These are phyloP conservation scores for Taenaris catops DNA, from an alignment of 2,888 invertebrate genomes.

Conservation along the genomic window DNA sequence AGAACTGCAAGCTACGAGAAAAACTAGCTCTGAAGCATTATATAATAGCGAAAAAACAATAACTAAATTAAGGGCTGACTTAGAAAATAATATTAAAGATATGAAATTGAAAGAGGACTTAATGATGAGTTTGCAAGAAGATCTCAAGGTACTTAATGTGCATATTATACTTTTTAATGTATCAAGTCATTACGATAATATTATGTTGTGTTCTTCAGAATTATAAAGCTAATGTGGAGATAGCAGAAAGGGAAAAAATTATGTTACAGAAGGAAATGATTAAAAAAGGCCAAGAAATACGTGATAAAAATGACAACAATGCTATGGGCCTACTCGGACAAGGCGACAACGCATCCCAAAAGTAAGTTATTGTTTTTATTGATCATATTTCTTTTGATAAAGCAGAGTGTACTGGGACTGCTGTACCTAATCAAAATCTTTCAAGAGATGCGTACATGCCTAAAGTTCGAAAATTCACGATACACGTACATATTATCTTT, in stretches of 20 bases:
- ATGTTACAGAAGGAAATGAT: conserved; percentile 55
- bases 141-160: conserved; percentile 66
- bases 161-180: too few relatives aligned
- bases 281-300: conserved; percentile 39
- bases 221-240: conserved; percentile 56
- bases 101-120: conserved; percentile 58
- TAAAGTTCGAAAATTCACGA: too few relatives aligned
- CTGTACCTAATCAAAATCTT: not conserved
- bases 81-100: conserved; percentile 58
- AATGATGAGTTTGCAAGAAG: conserved; percentile 56
- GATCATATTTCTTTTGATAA: too few relatives aligned
- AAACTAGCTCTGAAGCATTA: conserved; percentile 49
- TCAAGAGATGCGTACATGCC: too few relatives aligned
- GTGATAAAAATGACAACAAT: conserved; percentile 65
- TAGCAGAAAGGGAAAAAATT: conserved; percentile 58
- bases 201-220: conserved; percentile 57
- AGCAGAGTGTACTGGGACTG: not conserved
- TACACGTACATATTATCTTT: too few relatives aligned
- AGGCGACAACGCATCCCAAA: conserved; percentile 46
- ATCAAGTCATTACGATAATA: too few relatives aligned
- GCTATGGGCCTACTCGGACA: conserved; percentile 50
- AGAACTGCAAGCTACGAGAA: conserved; percentile 61
- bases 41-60: conserved; percentile 54
- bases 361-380: too few relatives aligned
- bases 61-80: conserved; percentile 51